Conservation (phyloP, 2,113 vertebrate species). For the Hyperopisus bebe region DNA sequence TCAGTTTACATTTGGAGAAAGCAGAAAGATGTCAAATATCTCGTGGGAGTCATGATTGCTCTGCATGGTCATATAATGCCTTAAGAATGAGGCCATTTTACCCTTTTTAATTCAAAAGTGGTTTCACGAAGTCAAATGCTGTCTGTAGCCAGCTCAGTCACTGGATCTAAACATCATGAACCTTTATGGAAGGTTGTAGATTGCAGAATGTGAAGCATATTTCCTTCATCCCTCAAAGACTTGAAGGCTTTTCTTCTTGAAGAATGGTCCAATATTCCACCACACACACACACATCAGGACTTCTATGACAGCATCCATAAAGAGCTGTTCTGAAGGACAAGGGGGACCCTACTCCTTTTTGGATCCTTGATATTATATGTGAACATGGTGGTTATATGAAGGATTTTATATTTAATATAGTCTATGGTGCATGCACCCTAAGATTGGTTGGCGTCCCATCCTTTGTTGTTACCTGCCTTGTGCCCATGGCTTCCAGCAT, state of each 20-base stretch:
- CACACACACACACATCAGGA: background rate
- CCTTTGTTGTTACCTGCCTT: no score
- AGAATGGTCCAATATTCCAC: background rate
- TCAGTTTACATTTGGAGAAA: background rate
- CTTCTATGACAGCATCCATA: background rate
- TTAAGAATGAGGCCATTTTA: background rate
- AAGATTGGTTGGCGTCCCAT: no score
- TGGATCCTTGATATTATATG: background rate
- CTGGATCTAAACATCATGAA: background rate
- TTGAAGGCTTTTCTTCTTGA: background rate
- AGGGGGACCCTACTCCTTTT: background rate
- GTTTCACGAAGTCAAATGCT: background rate
- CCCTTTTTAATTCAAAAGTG: background rate
- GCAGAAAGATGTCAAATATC: background rate
- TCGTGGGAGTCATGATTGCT: background rate
- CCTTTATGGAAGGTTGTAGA: background rate
- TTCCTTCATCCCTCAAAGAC: background rate
- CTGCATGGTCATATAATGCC: background rate
- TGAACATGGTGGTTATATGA: background rate
- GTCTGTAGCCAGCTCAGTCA: background rate
- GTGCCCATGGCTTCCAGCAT: background rate
- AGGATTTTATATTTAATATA: background rate
- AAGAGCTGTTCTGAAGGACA: background rate
- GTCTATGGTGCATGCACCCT: background rate
- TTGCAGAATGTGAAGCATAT: background rate